Evolutionary conservation across 2,888 invertebrate genomes (phyloP), one percentile per base, ranked within the genome.

Genomic region (Pachliopta kotzebuea): DNA sequence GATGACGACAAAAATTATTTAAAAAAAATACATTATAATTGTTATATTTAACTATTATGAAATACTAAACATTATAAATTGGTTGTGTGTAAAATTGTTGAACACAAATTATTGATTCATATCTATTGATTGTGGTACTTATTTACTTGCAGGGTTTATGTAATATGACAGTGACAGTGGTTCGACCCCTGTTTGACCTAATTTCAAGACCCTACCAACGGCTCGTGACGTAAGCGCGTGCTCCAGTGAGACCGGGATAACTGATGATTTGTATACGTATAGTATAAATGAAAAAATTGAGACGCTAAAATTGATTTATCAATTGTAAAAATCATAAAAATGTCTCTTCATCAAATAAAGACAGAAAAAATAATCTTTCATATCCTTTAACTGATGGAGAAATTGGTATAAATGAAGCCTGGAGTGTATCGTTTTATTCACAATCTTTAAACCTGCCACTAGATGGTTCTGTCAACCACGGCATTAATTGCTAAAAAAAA

Each of bases 181-280:
- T 76, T 79, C 81, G 88, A 84, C 86, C 89, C 90, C 86, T 84
- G 81, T 83, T 83, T 89, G 90, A 90, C 90, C 90, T 86, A 90
- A 85, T 86, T 90, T 81, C 85, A 74, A 78, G 81, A 83, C 83
- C 87, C 85, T 85, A 81, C 76, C 82, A 77, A 75, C 79, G 80
- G 79, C 76, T 73, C 74, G 77, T 88, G 87, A 89, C 88, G 88
- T 84, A 86, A 84, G 76, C 80, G 75, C 73, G 78, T 77, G 71
- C 71, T 59, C 64, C 65, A 56, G 65, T 56, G 65, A 60, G 56
- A 56, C 59, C n/a, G 42, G 53, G 62, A 62, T 53, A 64, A 65
- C 65, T 58, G 57, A 53, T 24, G 61, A 61, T 57, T 53, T 65
- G 26, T 18, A 26, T 26, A 9, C 21, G 20, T 56, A 45, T 14